Evolutionary conservation across 2,113 vertebrate species (phyloP).

Genomic region (Corythoichthys intestinalis): DNA sequence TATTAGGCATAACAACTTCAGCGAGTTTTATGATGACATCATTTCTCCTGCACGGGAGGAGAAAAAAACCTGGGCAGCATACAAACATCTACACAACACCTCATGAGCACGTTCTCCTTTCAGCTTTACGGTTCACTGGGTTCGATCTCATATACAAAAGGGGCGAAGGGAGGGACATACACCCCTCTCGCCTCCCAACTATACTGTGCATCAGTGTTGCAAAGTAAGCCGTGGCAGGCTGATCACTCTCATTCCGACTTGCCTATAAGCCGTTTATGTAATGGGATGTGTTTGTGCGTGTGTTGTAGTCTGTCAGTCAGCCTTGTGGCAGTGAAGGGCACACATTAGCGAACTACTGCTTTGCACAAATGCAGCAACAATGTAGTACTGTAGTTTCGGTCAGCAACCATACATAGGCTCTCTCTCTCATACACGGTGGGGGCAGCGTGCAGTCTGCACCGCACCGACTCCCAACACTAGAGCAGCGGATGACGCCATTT

Average conservation of each 20-base stretch:
- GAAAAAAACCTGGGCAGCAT: slow-evolving; percentile 4
- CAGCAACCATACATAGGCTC: neutral
- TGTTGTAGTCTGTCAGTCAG: slow-evolving; percentile 32
- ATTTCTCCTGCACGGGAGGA: slow-evolving; percentile 36
- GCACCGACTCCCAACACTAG: slow-evolving; percentile 58
- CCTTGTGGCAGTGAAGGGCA: slow-evolving; percentile 30
- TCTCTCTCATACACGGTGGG: slow-evolving; percentile 9
- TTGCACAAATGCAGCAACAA: slow-evolving; percentile 20
- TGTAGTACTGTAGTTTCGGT: slow-evolving; percentile 2
- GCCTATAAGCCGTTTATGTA: slow-evolving; percentile 62
- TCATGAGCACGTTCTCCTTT: neutral
- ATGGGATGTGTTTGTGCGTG: slow-evolving; percentile 30
- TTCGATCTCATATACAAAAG: neutral
- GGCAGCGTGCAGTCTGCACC: slow-evolving; percentile 50
- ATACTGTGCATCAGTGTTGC: slow-evolving; percentile 28
- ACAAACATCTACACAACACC: too few relatives aligned
- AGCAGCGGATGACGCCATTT: slow-evolving; percentile 79
- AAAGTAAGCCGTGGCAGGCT: slow-evolving; percentile 41
- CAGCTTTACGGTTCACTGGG: neutral
- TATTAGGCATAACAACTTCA: slow-evolving; percentile 49
- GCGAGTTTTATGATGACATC: slow-evolving; percentile 62
- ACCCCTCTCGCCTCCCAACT: slow-evolving; percentile 9
- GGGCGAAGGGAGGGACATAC: slow-evolving; percentile 9
- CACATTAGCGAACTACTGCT: slow-evolving; percentile 28
- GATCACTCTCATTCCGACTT: slow-evolving; percentile 44